These are phyloP conservation scores for Rhynchotus rufescens DNA, from an alignment of 2,797 vertebrate species.

Conservation along the genomic window DNA sequence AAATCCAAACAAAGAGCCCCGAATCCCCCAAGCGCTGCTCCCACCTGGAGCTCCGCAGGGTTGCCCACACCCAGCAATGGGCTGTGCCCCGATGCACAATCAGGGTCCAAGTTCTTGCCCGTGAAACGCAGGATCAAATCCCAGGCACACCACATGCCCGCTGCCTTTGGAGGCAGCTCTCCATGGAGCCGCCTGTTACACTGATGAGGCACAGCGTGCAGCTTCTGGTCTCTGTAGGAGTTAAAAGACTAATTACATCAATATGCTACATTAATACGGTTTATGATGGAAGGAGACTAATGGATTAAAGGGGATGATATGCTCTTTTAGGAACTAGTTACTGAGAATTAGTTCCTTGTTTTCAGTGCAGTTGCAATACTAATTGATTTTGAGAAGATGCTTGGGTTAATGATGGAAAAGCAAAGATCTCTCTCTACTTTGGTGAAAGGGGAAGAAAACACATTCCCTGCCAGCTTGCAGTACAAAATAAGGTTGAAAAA, in stretches of 20 bases:
- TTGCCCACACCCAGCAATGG: accelerated
- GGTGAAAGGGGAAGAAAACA: neutral
- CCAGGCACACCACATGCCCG: accelerated
- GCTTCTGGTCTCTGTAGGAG: neutral
- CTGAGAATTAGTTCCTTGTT: neutral
- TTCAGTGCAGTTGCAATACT: neutral
- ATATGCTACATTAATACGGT: neutral
- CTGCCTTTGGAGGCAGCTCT: neutral
- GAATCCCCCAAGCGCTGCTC: neutral
- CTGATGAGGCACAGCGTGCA: neutral
- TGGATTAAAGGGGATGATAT: neutral
- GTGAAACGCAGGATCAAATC: neutral
- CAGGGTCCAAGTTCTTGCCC: neutral
- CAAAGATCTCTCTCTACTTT: neutral
- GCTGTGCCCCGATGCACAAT: neutral
- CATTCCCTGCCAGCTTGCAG: neutral
- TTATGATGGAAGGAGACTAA: slow-evolving; percentile 3
- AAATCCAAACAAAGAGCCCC: too few species aligned
- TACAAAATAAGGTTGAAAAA: neutral
- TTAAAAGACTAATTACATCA: slow-evolving; percentile 19
- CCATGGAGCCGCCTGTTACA: neutral
- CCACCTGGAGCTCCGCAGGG: neutral
- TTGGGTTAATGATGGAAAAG: neutral
- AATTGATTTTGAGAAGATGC: neutral
- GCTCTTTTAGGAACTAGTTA: neutral